Evolutionary conservation across 2,888 invertebrate genomes (phyloP), one percentile per base, ranked within the genome.

Genomic region (Epiperipatus broadwayi): DNA sequence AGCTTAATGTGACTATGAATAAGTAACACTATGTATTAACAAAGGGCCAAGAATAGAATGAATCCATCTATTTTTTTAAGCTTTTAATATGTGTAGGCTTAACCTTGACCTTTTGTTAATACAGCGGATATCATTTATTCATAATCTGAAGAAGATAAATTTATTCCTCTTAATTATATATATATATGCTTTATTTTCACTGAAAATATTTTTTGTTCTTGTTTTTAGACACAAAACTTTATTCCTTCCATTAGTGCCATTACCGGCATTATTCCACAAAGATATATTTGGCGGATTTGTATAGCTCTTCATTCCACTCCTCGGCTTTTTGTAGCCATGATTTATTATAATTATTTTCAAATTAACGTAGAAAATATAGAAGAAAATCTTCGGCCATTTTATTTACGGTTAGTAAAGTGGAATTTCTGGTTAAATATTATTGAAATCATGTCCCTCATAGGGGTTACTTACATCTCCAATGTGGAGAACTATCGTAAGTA

Each of bases 211-310:
- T 35, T 42, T 43, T 33, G 39, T 41, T 41, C 27, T 46, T 43
- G 33, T 46, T 55, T 63, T 3, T 60, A 87, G 87, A 87, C 85
- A 40, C 83, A 80, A 61, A 89, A 89, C 63, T 73, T 84, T 60
- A 76, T 89, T 56, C 87, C 89, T 53, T 85, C 85, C 52, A 85
- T 87, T 65, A 87, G 85, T 69, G 83, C 89, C 47, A 81, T 89
- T 58, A 89, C 87, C 44, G 87, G 87, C 37, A 75, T 87, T 49
- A 79, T 80, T 54, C 87, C 89, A 19, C 84, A 87, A 61, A 69
- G 79, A 52, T 87, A 89, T 63, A 65, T 87, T 50, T 89, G 89
- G 87, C 71, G 87, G 52, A 74, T 83, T 53, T 78, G 79, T 59
- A 78, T 87, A 53, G 87, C 85, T 46, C 71, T 87, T 52, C 87